These are phyloP conservation scores for Heterocephalus glaber DNA, from an alignment of 2,113 vertebrate genomes.

Conservation along the genomic window DNA sequence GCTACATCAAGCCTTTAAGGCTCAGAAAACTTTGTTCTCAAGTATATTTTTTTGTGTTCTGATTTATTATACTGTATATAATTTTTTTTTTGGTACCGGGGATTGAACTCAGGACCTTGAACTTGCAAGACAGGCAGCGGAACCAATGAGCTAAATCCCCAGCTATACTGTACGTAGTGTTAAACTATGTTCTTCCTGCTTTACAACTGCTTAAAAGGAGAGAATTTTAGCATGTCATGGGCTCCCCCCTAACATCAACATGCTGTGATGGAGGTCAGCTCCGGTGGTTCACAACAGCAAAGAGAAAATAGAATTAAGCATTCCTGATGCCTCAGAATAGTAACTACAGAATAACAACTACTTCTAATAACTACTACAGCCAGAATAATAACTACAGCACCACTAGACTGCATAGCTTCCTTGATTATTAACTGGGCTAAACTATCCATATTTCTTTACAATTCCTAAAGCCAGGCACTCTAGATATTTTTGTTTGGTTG, in stretches of 20 bases:
- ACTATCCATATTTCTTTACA: conserved; percentile 22
- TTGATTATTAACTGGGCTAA: conserved; percentile 7
- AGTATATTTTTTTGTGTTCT: conserved; percentile 31
- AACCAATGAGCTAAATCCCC: no score
- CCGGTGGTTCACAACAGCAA: background rate
- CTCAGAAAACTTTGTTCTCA: background rate
- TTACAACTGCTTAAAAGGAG: background rate
- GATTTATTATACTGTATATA: conserved; percentile 8
- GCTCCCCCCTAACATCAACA: background rate
- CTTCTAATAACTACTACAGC: no score
- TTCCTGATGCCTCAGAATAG: background rate
- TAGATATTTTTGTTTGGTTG: background rate
- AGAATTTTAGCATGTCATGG: background rate
- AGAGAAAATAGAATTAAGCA: background rate
- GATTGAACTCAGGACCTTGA: no score
- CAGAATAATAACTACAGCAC: background rate
- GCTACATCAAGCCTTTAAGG: background rate
- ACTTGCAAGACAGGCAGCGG: no score
- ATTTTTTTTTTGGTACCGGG: background rate
- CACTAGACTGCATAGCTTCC: background rate
- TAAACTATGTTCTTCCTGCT: conserved; percentile 34
- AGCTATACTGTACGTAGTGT: background rate
- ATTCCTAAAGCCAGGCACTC: conserved; percentile 7
- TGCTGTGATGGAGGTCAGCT: background rate
- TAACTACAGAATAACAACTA: no score